Percentiles rank a stretch among this genome's conserved stretches.
Conservation (phyloP, 2,888 invertebrate species). For the Yponomeuta sedellus region DNA sequence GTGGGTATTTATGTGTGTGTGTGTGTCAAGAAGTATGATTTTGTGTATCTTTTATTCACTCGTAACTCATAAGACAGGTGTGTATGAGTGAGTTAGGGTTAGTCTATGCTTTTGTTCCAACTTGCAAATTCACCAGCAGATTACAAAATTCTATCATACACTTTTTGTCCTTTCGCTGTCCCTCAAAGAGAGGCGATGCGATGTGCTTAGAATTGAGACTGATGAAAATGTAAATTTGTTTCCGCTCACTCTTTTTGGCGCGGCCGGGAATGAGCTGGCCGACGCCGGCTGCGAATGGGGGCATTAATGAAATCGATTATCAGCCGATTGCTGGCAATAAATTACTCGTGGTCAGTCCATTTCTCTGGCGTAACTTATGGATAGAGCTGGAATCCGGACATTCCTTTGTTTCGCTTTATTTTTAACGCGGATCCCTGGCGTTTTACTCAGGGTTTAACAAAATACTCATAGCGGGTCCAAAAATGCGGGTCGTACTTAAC, state of each 20-base stretch:
- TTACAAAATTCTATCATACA: neutral
- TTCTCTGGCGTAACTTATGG: slow-evolving; percentile 12
- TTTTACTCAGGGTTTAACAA: neutral
- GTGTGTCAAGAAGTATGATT: no score
- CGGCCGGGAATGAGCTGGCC: neutral
- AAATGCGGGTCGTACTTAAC: no score
- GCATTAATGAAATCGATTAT: slow-evolving; percentile 57
- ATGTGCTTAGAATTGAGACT: neutral
- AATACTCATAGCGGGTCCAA: neutral
- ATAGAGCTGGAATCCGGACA: slow-evolving; percentile 2
- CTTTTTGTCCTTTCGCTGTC: neutral
- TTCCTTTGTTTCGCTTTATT: neutral
- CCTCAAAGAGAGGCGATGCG: neutral
- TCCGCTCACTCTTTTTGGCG: neutral
- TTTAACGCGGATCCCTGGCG: neutral
- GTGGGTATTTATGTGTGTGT: no score
- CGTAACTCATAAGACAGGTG: no score
- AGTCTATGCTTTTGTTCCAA: no score
- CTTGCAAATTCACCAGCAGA: neutral
- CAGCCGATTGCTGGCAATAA: slow-evolving; percentile 40
- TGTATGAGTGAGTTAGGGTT: no score
- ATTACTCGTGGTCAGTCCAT: slow-evolving; percentile 32
- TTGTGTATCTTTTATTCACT: no score
- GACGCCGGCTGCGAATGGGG: slow-evolving; percentile 35
- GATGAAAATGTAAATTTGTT: slow-evolving; percentile 3